Base-by-base conservation (phyloP, 1,140 invertebrate genomes). In the Drosophila tristis region DNA sequence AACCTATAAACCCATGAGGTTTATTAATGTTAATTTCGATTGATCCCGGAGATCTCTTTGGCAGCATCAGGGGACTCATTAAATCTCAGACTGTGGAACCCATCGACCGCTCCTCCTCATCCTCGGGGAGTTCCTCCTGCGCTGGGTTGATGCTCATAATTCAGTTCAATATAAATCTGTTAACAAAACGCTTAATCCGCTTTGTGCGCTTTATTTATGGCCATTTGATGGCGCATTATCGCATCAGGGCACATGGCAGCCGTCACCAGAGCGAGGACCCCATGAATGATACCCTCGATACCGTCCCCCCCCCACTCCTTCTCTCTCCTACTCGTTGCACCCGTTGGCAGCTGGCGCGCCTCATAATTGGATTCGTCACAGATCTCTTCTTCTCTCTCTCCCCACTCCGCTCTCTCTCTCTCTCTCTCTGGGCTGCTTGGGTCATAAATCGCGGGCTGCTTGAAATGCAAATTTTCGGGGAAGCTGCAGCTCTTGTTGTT, bases 281-380 rank as follows among this genome's bases (percentile, higher is more conserved):
- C 8, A 9, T 35, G 31, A 35, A 35, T 11, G 31, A 35, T 35
- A 11, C 31, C 31, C 31, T 35, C 31, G 6, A 29, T 29, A 7
- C 50, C 44, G 31, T 42, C 31, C 13, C 51, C 4, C 2, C 26
- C 35, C 15, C 8, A 29, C 64, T 35, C 20, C 11, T 29, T 26
- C 25, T 26, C 29, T 8, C 44, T 39, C 62, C 60, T 74, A 51
- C 65, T 78, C 74, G 74, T 74, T 70, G 74, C 72, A 70, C 71
- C 74, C 35, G 71, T 78, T 78, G 74, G 74, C 82, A 86, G 81
- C 82, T 86, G 82, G 82, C 84, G 74, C 82, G 82, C 75, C 82
- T 89, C 82, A 86, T 86, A 87, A 87, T 87, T 87, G 84, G 84
- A 87, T 87, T 87, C 84, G 84, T 87, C 84, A 87, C 84, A 78